Evolutionary conservation across 2,113 vertebrate genomes (phyloP), one percentile per base, ranked within the genome.

Genomic region (Hypanus sabinus): DNA sequence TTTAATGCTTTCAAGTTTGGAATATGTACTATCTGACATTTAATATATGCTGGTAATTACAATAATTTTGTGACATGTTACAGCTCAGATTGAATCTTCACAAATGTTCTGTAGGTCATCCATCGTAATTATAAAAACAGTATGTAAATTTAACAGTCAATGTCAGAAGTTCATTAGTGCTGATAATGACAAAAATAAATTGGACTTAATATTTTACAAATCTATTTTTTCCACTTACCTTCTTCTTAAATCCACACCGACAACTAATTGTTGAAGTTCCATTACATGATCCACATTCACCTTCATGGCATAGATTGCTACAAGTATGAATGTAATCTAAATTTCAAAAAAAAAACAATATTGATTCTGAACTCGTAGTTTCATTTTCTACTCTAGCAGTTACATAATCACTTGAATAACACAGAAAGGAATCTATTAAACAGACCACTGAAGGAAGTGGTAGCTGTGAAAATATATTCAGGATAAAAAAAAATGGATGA

Each of bases 301-400:
- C 98, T 96, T 99, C 99, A 22, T 99, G 99, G 96, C 99, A 99
- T 94, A 99, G 95, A 94, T 97, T 98, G 96, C 98, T 97, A 96
- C 99, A 99, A 16, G 98, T 96, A 95, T 99, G 99, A 95, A 99
- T 76, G 22, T 96, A 97, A 95, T 98, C 99, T 98, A 96, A 36
- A 93, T 93, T 93, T 73, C 36, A 93, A 73, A 24, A 73, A 73
- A 90, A 73, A 8, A 3, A 81, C 33, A 7, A 1, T 24, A 14
- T 93, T 93, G 55, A 71, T 93, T 46, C 65, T 73, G 38, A 0
- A 27, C 36, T 36, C 38, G 88, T 36, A 36, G 16, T 6, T 12
- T 4, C 36, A 80, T 36, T 11, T 85, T n/a, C 65, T 9, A 81
- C 11, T 38, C 16, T 38, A 36, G 57, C 4, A 65, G 60, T 55